Conservation (phyloP, 2,113 vertebrate species). For the Hystrix brachyura region DNA sequence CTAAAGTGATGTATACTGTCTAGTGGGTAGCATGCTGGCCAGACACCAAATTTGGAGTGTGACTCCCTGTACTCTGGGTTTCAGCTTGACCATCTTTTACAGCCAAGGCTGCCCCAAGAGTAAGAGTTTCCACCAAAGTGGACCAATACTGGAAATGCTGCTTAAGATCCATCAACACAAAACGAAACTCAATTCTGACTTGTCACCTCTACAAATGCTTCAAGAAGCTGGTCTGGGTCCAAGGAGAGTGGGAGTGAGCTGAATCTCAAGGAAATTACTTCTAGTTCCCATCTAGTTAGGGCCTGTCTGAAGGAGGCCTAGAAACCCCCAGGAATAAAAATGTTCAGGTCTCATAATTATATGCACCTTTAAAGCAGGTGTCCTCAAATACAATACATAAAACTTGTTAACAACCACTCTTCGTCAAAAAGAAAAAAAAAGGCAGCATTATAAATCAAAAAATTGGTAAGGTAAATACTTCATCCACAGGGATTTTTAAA, state of each 20-base stretch:
- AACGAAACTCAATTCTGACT: background rate
- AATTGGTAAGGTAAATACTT: background rate
- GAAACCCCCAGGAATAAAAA: background rate
- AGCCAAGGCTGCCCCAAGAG: background rate
- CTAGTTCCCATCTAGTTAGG: background rate
- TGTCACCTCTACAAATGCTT: background rate
- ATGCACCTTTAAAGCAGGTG: background rate
- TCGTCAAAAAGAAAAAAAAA: background rate
- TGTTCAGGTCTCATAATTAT: background rate
- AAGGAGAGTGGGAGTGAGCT: background rate
- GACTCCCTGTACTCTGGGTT: background rate
- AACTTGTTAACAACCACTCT: background rate
- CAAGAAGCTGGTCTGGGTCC: background rate
- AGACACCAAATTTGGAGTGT: background rate
- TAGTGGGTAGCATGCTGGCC: slow-evolving; percentile 3
- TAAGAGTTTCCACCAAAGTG: background rate
- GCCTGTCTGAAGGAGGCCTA: background rate
- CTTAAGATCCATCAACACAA: background rate
- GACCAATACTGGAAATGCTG: background rate
- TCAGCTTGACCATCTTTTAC: background rate
- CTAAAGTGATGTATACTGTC: slow-evolving; percentile 49
- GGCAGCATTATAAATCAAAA: background rate
- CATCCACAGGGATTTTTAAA: background rate
- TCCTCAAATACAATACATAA: slow-evolving; percentile 12
- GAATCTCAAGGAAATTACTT: background rate